Evolutionary conservation across 2,888 invertebrate genomes (phyloP).

Genomic region (Plutella xylostella): DNA sequence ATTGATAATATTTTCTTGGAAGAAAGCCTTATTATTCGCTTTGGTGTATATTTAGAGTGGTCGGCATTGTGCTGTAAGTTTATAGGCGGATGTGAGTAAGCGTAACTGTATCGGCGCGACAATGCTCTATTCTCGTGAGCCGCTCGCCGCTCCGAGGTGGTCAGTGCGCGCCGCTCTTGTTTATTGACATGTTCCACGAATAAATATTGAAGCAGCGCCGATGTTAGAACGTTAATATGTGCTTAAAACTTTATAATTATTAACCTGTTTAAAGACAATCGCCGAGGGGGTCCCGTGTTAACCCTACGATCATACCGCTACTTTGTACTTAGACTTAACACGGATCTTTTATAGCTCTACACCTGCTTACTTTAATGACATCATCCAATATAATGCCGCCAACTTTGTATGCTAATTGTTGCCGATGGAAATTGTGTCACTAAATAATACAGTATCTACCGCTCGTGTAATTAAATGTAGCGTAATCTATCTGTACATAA

Average conservation of each 20-base stretch:
- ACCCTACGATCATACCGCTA: constrained; percentile 37
- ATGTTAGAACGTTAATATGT: constrained; percentile 4
- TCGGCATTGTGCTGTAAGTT: constrained; percentile 29
- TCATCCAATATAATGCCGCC: no score
- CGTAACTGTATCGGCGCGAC: constrained; percentile 38
- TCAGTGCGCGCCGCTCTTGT: constrained; percentile 3
- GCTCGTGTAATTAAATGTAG: not conserved
- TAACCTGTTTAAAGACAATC: constrained; percentile 37
- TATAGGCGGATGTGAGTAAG: constrained; percentile 45
- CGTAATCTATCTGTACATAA: not conserved
- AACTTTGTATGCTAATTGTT: no score
- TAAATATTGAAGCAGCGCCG: not conserved
- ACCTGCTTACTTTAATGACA: constrained; percentile 12
- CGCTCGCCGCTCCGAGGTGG: constrained; percentile 18
- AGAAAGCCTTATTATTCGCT: constrained; percentile 32
- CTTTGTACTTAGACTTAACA: constrained; percentile 28
- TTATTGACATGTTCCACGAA: constrained; percentile 3
- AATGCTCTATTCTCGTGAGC: constrained; percentile 38
- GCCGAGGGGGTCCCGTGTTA: constrained; percentile 26
- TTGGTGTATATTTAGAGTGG: constrained; percentile 32
- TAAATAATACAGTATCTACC: not conserved
- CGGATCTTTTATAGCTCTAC: constrained; percentile 31
- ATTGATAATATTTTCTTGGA: constrained; percentile 20
- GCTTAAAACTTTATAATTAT: constrained; percentile 13
- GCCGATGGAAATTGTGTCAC: not conserved